These are phyloP conservation scores for Euzophera pinguis DNA, from an alignment of 2,888 invertebrate genomes.

Conservation along the genomic window DNA sequence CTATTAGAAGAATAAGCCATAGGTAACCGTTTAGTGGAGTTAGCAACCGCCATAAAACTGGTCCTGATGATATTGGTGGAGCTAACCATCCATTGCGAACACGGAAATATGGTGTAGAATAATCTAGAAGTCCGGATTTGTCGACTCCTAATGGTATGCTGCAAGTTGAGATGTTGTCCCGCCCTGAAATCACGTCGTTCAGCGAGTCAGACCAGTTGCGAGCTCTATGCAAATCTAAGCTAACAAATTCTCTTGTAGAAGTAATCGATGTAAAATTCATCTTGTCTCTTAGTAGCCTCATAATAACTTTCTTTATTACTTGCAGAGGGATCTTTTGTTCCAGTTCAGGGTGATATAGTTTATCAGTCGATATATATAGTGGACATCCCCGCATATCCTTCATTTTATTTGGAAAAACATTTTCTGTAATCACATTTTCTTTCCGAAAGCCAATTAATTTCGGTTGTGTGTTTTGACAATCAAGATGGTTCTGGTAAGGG, in stretches of 20 bases:
- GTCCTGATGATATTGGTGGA: conserved; percentile 46
- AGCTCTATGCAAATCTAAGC: conserved; percentile 51
- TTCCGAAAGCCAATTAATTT: conserved; percentile 40
- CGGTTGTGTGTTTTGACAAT: conserved; percentile 49
- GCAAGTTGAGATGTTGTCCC: conserved; percentile 54
- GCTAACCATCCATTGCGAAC: conserved; percentile 56
- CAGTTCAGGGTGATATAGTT: conserved; percentile 42
- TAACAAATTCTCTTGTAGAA: conserved; percentile 48
- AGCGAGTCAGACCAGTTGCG: conserved; percentile 59
- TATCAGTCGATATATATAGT: conserved; percentile 57
- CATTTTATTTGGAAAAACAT: conserved; percentile 53
- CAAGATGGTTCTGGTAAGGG: conserved; percentile 48
- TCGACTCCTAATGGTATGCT: conserved; percentile 52
- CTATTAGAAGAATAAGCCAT: conserved; percentile 48
- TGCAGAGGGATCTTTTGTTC: conserved; percentile 51
- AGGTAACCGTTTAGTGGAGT: conserved; percentile 57
- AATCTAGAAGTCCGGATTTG: conserved; percentile 45
- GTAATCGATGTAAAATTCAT: conserved; percentile 59
- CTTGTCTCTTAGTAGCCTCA: conserved; percentile 42
- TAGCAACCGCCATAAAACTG: conserved; percentile 52
- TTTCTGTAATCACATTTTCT: conserved; percentile 22
- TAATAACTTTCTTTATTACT: conserved; percentile 46
- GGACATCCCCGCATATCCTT: conserved; percentile 56
- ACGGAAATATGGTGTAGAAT: conserved; percentile 53
- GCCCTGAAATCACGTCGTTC: conserved; percentile 50